A percentile compares a stretch with the other conserved stretches of the same genome.
phyloP scores from a whole-genome alignment of 2,113 vertebrate species.

The Steatornis caripensis region DNA sequence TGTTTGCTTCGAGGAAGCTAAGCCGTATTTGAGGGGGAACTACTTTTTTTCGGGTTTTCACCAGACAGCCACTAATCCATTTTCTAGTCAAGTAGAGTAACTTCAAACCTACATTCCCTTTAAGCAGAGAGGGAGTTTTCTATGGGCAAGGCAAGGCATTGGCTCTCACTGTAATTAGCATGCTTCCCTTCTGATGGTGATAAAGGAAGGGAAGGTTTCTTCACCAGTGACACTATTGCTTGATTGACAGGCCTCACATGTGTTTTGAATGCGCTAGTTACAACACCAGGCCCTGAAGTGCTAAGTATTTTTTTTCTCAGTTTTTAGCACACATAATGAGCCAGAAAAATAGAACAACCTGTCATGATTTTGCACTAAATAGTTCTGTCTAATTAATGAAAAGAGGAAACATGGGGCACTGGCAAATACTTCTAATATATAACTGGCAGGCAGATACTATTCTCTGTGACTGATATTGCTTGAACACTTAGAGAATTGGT shows the following conservation, averaged over 20 bases:
- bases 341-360: not conserved
- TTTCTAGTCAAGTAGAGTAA: not conserved
- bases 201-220: not conserved
- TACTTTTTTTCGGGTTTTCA: not conserved
- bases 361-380: not conserved
- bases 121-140: not conserved
- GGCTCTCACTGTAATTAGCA: not conserved
- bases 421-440: not conserved
- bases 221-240: not conserved
- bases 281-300: not conserved
- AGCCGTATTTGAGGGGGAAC: not conserved
- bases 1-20: not conserved
- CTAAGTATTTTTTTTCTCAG: not conserved
- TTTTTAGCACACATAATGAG: not conserved
- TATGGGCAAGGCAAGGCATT: not conserved
- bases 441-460: not conserved
- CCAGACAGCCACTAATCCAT: not conserved
- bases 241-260: not conserved
- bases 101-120: not conserved
- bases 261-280: not conserved
- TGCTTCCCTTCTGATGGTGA: not conserved
- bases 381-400: not conserved
- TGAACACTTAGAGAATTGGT: not conserved
- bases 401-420: not conserved
- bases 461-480: not conserved